Evolutionary conservation across 2,797 vertebrate genomes (phyloP), one percentile per base, ranked within the genome.

Genomic region (Otolemur crassicaudatus): DNA sequence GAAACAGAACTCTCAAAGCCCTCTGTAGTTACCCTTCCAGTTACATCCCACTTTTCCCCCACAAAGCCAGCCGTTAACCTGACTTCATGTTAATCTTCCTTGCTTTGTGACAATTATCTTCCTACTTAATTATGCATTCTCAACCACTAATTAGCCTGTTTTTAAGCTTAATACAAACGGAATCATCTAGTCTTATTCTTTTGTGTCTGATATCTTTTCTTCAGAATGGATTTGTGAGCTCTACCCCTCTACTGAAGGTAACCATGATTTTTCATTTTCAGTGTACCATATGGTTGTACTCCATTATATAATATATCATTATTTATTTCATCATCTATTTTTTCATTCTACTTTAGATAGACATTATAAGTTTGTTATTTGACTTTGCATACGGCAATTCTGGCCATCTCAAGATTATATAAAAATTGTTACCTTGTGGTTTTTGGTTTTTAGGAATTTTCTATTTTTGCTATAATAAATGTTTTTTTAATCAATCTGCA

Each of bases 251-350:
- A 9, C 37, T 67, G 69, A 60, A 7, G 60, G 27, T 79, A 58
- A n/a, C 19, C 7, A 7, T 53, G 37, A 49, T 53, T 90, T 94
- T 90, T 90, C 56, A 40, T 93, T 87, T 88, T 81, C 17, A 72
- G 34, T 19, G 34, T 19, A 23, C 40, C 17, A 5, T 3, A 10
- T 91, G 72, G 27, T n/a, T 40, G 49, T 80, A 80, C 46, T 75
- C 40, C 67, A 1, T 91, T 56, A 43, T 61, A 17, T 91, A 93
- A 79, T 31, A 69, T 67, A 22, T 11, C 14, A 5, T 75, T 27
- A 73, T 73, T 87, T 61, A 83, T 61, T 87, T 91, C 19, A 79
- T 65, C 60, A 73, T 69, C 80, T 94, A 80, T 76, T 93, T 86
- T 87, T 80, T 77, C 43, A 43, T 85, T 58, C 46, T 87, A 37